Evolutionary conservation across 2,888 invertebrate species (phyloP).

Genomic region (Xanthorhoe designata): DNA sequence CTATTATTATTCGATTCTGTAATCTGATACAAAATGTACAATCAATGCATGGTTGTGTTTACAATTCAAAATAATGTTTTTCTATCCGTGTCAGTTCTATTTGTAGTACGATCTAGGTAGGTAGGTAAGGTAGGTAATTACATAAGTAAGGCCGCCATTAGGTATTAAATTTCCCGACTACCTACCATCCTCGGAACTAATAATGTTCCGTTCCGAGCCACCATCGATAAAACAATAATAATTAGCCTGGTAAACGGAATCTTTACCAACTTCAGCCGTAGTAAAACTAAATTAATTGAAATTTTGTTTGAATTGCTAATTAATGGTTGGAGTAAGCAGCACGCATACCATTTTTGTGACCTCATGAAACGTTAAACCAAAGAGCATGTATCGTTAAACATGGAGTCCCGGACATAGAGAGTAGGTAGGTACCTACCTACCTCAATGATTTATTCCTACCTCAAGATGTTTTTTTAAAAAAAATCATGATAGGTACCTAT

Average conservation of each 20-base stretch:
- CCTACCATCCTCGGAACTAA: too few relatives aligned
- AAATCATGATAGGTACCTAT: too few relatives aligned
- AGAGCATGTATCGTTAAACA: too few relatives aligned
- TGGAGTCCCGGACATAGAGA: not conserved
- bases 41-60: too few relatives aligned
- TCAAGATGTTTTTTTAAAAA: too few relatives aligned
- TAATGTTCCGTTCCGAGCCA: too few relatives aligned
- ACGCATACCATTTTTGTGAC: conserved; percentile 63
- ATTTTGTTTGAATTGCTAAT: conserved; percentile 82
- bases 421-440: not conserved
- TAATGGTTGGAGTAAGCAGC: conserved; percentile 67
- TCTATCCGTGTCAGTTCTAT: too few relatives aligned
- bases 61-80: too few relatives aligned
- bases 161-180: conserved; percentile 26
- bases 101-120: conserved; percentile 34
- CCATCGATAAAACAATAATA: conserved; percentile 51
- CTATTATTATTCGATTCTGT: too few relatives aligned
- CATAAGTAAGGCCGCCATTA: conserved; percentile 39
- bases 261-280: conserved; percentile 65
- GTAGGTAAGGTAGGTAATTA: too few relatives aligned
- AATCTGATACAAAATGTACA: too few relatives aligned
- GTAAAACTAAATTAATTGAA: conserved; percentile 80
- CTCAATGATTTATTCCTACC: too few relatives aligned
- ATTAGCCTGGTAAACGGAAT: conserved; percentile 65
- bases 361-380: conserved; percentile 31